A percentile compares a stretch with the other conserved stretches of the same genome.
Evolutionary conservation across 1,140 invertebrate species (phyloP).

Genomic region (Battus philenor): DNA sequence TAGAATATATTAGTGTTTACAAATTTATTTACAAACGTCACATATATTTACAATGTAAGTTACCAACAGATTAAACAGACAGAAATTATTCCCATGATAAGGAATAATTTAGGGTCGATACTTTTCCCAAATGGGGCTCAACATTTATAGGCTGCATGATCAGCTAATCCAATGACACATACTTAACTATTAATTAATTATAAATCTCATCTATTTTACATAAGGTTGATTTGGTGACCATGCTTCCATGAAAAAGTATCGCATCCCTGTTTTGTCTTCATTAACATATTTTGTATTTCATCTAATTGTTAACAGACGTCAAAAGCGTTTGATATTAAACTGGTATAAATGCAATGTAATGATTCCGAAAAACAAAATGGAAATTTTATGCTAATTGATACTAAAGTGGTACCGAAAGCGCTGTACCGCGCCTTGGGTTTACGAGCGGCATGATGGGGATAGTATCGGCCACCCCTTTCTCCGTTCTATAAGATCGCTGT

Average conservation of each 20-base stretch:
- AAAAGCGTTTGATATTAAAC: too few species aligned
- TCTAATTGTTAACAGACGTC: too few species aligned
- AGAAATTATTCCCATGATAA: neutral
- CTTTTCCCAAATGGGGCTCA: conserved; percentile 64
- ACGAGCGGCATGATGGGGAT: too few species aligned
- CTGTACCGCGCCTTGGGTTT: too few species aligned
- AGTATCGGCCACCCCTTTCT: too few species aligned
- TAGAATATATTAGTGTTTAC: conserved; percentile 17
- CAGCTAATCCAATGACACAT: conserved; percentile 34
- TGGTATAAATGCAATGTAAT: too few species aligned
- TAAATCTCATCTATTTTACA: conserved; percentile 12
- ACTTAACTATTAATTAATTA: conserved; percentile 19
- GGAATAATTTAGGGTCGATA: conserved; percentile 31
- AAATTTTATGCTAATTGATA: too few species aligned
- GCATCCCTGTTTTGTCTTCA: too few species aligned
- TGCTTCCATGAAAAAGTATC: conserved; percentile 31
- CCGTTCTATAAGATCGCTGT: too few species aligned
- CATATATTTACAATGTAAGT: conserved; percentile 17
- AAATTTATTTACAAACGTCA: conserved; percentile 28
- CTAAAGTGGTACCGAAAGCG: too few species aligned
- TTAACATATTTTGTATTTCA: too few species aligned
- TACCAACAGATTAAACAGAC: neutral
- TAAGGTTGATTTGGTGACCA: conserved; percentile 22
- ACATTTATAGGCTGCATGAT: conserved; percentile 42
- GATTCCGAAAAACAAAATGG: too few species aligned